Evolutionary conservation across 2,888 invertebrate genomes (phyloP), one percentile per base, ranked within the genome.

Genomic region (Augochlorella aurata): DNA sequence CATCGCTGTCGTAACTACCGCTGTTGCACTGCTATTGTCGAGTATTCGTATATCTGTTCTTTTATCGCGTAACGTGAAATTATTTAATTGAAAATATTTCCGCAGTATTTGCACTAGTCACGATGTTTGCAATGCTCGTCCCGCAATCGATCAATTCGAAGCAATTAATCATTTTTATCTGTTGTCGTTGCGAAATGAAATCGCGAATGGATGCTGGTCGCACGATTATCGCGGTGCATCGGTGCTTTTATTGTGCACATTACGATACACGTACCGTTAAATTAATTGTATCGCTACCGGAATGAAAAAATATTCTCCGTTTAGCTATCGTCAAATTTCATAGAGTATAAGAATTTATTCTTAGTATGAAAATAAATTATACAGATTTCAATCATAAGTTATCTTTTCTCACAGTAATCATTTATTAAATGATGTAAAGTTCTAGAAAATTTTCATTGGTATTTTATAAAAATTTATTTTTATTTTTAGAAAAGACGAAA

Each of bases 81-180:
- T 47, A 61, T 72, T 72, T 61, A 29, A 38, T 18, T 63, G n/a
- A 63, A 72, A 49, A 29, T n/a, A 5, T 18, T 14, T 50, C 21
- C 16, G 50, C 18, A 5, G 12, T n/a, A n/a, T 44, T 29, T 73
- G 38, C 4, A 21, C 12, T 9, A 21, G 29, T n/a, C 21, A 21
- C 16, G 52, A 54, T 38, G 29, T 65, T 47, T 66, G 21, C 18
- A 16, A 45, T 14, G 9, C 18, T 38, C 54, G 21, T 66, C 7
- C 29, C 16, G 66, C 9, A 54, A 74, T 47, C 54, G 54, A 74
- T 74, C 66, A 49, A 67, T 67, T 66, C 52, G 66, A 63, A 58
- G 66, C 47, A 67, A 66, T 77, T 58, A 58, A 47, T 67, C 66
- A 58, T n/a, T 77, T 49, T 54, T 74, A 75, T 75, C 49, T 16